A percentile compares a stretch with the other conserved stretches of the same genome.
Evolutionary conservation across 2,888 invertebrate genomes (phyloP).

Genomic region (Ischnura elegans): DNA sequence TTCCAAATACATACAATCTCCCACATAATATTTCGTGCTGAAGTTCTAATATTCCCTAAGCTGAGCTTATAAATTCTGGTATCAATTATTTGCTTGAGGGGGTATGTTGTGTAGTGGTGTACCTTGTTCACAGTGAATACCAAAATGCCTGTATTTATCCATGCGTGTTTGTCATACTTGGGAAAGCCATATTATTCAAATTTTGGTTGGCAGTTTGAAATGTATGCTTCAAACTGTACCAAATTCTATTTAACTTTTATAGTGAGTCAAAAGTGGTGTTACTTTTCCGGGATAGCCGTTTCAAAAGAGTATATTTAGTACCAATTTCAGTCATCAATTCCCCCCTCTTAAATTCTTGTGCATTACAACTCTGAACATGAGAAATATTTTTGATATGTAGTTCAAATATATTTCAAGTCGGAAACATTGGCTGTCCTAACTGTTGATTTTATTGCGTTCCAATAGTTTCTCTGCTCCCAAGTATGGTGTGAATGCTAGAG

Average conservation of each 20-base stretch:
- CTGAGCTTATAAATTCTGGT: conserved; percentile 7
- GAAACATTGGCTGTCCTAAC: not conserved
- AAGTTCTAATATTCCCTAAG: conserved; percentile 20
- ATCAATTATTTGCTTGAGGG: conserved; percentile 53
- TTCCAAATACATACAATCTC: conserved; percentile 24
- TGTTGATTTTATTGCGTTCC: not conserved
- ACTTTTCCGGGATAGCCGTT: not conserved
- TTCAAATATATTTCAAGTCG: not conserved
- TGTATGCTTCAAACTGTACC: not conserved
- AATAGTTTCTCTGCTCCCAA: not conserved
- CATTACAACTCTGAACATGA: not conserved
- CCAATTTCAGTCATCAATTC: not conserved
- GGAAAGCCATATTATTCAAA: not conserved
- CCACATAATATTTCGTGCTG: not conserved
- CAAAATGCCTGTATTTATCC: conserved; percentile 57
- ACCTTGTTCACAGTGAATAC: conserved; percentile 33
- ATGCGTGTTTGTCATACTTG: not conserved
- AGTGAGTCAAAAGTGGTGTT: not conserved
- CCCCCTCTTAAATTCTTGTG: not conserved
- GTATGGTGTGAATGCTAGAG: not conserved
- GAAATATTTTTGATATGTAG: conserved; percentile 4
- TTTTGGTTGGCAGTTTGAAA: too few relatives aligned
- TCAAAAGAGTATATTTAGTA: not conserved
- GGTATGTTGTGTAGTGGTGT: conserved; percentile 58
- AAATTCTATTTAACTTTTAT: not conserved